Evolutionary conservation across 2,113 vertebrate species (phyloP).

Genomic region (Dipodomys ordii): DNA sequence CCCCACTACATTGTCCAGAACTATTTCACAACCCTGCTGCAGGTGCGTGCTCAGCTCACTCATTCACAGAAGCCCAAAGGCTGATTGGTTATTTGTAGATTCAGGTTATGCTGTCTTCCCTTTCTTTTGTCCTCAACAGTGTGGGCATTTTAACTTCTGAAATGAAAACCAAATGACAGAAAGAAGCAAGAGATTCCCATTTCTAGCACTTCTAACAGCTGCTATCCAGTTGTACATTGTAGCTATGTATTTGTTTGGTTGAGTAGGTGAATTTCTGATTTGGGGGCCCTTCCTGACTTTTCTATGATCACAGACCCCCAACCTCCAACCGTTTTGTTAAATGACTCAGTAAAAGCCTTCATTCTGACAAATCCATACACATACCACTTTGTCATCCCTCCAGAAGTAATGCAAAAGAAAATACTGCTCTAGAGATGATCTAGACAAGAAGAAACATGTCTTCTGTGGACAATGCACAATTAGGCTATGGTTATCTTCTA

Average conservation of each 20-base stretch:
- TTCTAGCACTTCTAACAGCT: neutral
- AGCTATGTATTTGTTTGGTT: neutral
- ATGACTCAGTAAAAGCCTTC: slow-evolving; percentile 30
- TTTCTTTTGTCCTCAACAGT: neutral
- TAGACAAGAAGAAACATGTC: neutral
- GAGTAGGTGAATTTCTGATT: neutral
- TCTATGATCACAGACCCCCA: neutral
- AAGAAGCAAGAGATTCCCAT: neutral
- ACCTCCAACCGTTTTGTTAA: neutral
- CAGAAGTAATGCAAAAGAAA: neutral
- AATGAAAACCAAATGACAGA: neutral
- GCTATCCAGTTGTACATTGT: neutral
- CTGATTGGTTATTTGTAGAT: neutral
- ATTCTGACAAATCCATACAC: neutral
- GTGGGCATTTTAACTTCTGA: neutral
- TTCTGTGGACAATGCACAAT: neutral
- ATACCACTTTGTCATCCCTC: neutral
- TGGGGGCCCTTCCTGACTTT: neutral
- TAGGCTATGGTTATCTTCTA: neutral
- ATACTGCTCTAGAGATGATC: neutral
- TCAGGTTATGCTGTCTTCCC: neutral
- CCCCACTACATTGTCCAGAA: rapidly evolving
- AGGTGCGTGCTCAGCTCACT: neutral
- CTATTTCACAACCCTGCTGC: neutral
- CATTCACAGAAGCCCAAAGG: neutral